Percentiles rank a stretch among this genome's conserved stretches.
Conservation (phyloP, 2,797 vertebrate genomes). For the Sardinella longiceps region DNA sequence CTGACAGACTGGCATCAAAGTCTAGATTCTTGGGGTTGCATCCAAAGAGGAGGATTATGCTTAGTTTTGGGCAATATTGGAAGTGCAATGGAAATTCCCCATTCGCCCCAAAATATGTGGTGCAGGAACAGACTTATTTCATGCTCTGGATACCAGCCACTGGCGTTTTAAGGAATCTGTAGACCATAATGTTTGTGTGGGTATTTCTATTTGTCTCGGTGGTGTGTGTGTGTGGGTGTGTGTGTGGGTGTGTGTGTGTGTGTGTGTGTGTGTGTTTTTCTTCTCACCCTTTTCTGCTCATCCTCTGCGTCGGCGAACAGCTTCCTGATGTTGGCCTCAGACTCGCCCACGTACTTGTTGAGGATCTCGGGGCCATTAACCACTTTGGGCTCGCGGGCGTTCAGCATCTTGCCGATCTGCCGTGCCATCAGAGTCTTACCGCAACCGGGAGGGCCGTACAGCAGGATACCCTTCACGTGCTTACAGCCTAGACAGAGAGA, state of each 20-base stretch:
- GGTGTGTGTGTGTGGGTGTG: neutral
- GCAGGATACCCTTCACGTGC: slow-evolving; percentile 86
- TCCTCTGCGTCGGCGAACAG: slow-evolving; percentile 89
- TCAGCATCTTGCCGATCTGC: slow-evolving; percentile 90
- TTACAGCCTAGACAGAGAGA: slow-evolving; percentile 78
- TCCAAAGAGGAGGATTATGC: slow-evolving; percentile 7
- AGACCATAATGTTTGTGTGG: neutral
- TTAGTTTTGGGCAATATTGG: neutral
- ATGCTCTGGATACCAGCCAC: neutral
- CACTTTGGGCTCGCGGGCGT: slow-evolving; percentile 86
- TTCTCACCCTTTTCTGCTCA: slow-evolving; percentile 83
- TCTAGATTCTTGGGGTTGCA: slow-evolving; percentile 4
- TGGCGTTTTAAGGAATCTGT: neutral
- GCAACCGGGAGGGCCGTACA: slow-evolving; percentile 86
- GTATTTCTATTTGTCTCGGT: neutral
- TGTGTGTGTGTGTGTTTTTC: neutral
- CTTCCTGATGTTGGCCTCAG: slow-evolving; percentile 87
- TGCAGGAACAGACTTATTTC: slow-evolving; percentile 13
- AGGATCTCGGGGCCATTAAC: slow-evolving; percentile 88
- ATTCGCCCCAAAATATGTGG: neutral
- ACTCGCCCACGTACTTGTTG: slow-evolving; percentile 89
- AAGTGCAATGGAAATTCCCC: slow-evolving; percentile 16
- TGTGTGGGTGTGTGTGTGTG: neutral
- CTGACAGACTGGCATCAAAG: slow-evolving; percentile 2
- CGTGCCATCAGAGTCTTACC: slow-evolving; percentile 89